These are phyloP conservation scores for Ranitomeya variabilis DNA, from an alignment of 2,113 vertebrate species.

Conservation along the genomic window DNA sequence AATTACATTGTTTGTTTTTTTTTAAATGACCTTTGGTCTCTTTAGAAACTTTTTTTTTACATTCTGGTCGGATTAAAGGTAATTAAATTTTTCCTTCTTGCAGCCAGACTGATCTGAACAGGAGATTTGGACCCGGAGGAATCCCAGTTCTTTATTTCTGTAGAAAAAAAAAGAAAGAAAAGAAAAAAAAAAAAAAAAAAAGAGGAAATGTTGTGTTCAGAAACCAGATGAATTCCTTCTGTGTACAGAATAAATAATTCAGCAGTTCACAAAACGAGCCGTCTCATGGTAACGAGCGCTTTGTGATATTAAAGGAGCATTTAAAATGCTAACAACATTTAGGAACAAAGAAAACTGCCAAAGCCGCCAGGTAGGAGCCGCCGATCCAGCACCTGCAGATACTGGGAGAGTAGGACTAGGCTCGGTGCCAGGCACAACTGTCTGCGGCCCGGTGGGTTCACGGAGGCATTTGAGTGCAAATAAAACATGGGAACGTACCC, in stretches of 20 bases:
- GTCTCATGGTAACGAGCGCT: not conserved
- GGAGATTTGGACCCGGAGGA: constrained; percentile 64
- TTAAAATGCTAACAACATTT: constrained; percentile 31
- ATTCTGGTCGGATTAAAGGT: constrained; percentile 59
- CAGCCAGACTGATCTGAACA: constrained; percentile 62
- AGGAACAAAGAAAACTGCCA: not conserved
- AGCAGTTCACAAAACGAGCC: not conserved
- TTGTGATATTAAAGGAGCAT: constrained; percentile 22
- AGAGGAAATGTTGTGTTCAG: constrained; percentile 38
- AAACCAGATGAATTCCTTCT: constrained; percentile 58
- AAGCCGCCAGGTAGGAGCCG: not conserved
- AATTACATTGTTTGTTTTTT: constrained; percentile 55
- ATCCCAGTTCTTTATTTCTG: constrained; percentile 65
- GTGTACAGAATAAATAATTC: constrained; percentile 51
- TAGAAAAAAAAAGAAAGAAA: constrained; percentile 48
- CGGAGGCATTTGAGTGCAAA: no score
- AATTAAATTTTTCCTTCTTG: constrained; percentile 68
- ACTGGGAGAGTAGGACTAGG: not conserved
- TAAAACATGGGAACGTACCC: no score
- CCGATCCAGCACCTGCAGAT: not conserved
- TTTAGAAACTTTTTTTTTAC: constrained; percentile 44
- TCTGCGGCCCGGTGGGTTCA: not conserved
- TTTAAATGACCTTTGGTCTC: constrained; percentile 53
- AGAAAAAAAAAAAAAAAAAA: not conserved
- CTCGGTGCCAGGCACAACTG: not conserved